Percentiles rank a stretch among this genome's conserved stretches.
Conservation (phyloP, 2,113 vertebrate genomes). For the Tricholaema leucomelas region DNA sequence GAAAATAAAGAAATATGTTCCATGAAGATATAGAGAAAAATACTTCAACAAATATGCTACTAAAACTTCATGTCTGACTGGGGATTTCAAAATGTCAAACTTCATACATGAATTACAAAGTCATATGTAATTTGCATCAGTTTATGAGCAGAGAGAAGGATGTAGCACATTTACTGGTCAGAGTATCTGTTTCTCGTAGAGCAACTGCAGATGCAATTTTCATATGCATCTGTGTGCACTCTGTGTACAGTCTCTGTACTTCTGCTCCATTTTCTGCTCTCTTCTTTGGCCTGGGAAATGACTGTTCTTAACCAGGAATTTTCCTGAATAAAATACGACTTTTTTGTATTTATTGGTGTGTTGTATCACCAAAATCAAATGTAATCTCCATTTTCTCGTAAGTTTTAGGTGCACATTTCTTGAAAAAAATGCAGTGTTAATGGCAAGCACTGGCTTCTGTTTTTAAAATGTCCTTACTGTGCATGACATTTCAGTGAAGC, state of each 20-base stretch:
- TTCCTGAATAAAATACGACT: not conserved
- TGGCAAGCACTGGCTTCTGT: not conserved
- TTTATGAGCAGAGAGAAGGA: not conserved
- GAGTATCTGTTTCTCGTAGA: not conserved
- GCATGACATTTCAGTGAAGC: not conserved
- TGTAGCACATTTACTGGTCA: not conserved
- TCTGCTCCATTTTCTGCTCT: not conserved
- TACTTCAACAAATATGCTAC: not conserved
- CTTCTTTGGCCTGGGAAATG: not conserved
- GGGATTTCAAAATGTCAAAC: not conserved
- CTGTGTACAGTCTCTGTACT: too few relatives aligned
- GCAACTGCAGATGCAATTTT: not conserved
- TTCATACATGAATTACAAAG: not conserved
- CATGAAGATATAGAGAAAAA: not conserved
- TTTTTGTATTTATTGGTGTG: not conserved
- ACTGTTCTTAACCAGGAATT: not conserved
- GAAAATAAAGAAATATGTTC: not conserved
- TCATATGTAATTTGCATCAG: not conserved
- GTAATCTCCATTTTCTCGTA: not conserved
- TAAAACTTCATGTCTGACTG: not conserved
- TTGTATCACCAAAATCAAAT: conserved; percentile 2
- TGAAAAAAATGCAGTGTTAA: conserved; percentile 23
- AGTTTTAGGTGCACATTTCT: not conserved
- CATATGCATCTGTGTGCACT: not conserved
- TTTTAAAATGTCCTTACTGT: not conserved